Conservation (phyloP, 2,888 invertebrate genomes). For the Drosophila koepferae region DNA sequence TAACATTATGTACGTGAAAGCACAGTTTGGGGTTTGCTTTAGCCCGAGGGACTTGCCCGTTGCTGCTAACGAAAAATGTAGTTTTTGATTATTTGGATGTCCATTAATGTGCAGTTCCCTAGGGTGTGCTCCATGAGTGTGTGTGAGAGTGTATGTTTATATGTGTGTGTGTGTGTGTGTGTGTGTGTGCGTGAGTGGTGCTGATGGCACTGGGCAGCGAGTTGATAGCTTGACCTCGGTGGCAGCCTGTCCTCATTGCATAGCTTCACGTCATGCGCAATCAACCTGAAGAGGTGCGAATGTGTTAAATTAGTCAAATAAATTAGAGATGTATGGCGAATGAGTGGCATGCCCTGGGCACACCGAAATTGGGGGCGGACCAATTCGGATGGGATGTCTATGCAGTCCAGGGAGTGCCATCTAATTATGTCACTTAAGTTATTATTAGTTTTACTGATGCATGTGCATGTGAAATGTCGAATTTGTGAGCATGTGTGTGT, state of each 20-base stretch:
- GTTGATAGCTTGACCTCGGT: conserved; percentile 41
- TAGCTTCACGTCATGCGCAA: conserved; percentile 50
- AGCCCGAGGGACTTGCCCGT: conserved; percentile 52
- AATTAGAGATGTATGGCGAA: conserved; percentile 66
- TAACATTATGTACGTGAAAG: conserved; percentile 21
- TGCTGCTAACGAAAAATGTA: conserved; percentile 61
- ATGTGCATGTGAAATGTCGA: conserved; percentile 10
- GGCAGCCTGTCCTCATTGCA: conserved; percentile 57
- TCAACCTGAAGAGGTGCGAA: conserved; percentile 71
- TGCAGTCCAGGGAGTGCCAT: conserved; percentile 52
- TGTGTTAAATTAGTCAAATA: conserved; percentile 77
- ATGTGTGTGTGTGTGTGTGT: conserved; percentile 7
- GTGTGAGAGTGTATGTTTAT: conserved; percentile 1
- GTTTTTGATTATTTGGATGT: conserved; percentile 80
- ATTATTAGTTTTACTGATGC: conserved; percentile 70
- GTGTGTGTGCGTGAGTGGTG: conserved; percentile 4
- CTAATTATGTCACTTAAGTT: conserved; percentile 75
- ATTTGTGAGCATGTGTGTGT: conserved; percentile 12
- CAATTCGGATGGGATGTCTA: conserved; percentile 20
- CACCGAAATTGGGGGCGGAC: not conserved
- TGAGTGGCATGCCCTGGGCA: conserved; percentile 21
- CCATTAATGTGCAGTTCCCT: conserved; percentile 75
- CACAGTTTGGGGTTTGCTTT: conserved; percentile 1
- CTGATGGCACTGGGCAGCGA: conserved; percentile 28
- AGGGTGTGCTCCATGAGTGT: conserved; percentile 46